Evolutionary conservation across 2,113 vertebrate genomes (phyloP), one percentile per base, ranked within the genome.

Genomic region (Misgurnus mizolepis): DNA sequence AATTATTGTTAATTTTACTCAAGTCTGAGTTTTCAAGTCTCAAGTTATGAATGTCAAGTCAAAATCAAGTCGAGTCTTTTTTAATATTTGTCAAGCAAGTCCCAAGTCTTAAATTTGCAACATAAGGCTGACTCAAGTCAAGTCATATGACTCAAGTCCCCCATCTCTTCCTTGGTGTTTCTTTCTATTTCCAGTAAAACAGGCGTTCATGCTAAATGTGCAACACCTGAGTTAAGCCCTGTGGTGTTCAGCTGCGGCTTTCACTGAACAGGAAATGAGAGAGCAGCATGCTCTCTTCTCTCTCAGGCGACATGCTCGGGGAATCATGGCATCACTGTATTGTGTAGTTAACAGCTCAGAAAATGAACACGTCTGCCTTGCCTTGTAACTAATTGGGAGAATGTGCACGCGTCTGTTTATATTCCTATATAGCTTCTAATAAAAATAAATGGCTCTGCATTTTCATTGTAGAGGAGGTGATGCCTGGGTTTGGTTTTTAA

Each of bases 391-490:
- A 82, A 82, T 86, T 82, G 74, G 45, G 53, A 66, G n/a, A 82
- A 67, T 56, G 56, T 70, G 45, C 64, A 12, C 50, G 27, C 69
- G 79, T 81, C 62, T 60, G 43, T 67, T 50, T 79, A 41, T 5
- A 17, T 47, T 76, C 56, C 71, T 87, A 85, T 80, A 89, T 76
- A 76, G 79, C 40, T 68, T 81, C 88, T 87, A 88, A 90, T 90
- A 87, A 90, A 90, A 91, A 90, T 82, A 89, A 90, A 91, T 84
- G 80, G 80, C 78, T 80, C 80, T 75, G 80, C 72, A 85, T 86
- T 91, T 86, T 77, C 82, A 77, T 89, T 88, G 88, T 86, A 84
- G 80, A 82, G 80, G 81, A 70, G 83, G 88, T 83, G 84, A 82
- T 82, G 85, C 64, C 79, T 76, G 82, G 15, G 7, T 80, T 86